Conservation (phyloP, 2,888 invertebrate species). For the Pharmacophagus antenor region DNA sequence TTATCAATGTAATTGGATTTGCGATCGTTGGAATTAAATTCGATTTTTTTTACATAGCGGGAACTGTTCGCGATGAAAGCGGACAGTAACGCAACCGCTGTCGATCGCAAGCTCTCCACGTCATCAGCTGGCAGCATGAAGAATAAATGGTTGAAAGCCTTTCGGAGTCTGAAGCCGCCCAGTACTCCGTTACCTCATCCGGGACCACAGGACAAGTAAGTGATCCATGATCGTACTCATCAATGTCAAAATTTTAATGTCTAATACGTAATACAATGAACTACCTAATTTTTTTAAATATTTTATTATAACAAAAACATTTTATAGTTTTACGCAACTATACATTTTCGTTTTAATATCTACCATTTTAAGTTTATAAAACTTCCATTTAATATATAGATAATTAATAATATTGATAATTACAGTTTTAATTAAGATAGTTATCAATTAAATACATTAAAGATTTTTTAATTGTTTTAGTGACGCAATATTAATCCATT, state of each 20-base stretch:
- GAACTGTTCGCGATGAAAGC: constrained; percentile 90
- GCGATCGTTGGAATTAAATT: constrained; percentile 1
- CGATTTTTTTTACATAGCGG: constrained; percentile 82
- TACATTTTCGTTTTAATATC: not conserved
- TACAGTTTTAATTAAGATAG: too few species aligned
- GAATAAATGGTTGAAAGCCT: constrained; percentile 98
- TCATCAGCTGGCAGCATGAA: constrained; percentile 95
- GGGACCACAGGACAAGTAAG: constrained; percentile 74
- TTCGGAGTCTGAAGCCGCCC: constrained; percentile 94
- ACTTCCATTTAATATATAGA: too few species aligned
- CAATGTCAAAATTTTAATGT: not conserved
- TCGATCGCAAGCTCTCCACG: constrained; percentile 92
- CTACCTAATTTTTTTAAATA: not conserved
- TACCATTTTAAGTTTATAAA: not conserved
- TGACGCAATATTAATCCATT: too few species aligned
- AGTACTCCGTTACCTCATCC: constrained; percentile 78
- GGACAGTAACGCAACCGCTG: constrained; percentile 85
- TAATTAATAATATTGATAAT: too few species aligned
- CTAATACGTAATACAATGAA: not conserved
- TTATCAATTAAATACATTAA: too few species aligned
- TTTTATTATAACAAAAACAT: not conserved
- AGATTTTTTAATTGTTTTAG: too few species aligned
- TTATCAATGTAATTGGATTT: constrained; percentile 7
- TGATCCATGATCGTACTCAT: constrained; percentile 1
- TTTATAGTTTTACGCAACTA: not conserved